Conservation (phyloP, 2,888 invertebrate species). For the Dusona sp. region DNA sequence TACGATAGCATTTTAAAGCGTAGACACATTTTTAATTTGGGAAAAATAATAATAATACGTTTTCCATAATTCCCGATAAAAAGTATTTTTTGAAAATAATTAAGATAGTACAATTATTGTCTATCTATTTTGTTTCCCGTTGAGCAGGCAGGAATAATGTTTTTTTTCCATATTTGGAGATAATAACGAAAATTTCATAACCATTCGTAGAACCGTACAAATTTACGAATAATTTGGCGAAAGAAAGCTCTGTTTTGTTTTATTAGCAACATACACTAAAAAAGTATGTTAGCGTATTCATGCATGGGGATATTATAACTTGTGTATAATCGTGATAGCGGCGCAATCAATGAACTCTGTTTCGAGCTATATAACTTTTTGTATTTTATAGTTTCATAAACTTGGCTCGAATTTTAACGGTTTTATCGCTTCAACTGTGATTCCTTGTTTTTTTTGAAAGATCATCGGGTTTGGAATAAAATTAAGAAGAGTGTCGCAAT, state of each 20-base stretch:
- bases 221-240: background rate
- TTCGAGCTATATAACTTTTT: background rate
- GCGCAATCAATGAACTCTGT: background rate
- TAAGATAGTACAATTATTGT: background rate
- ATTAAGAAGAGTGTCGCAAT: background rate
- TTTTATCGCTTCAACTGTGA: background rate
- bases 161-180: background rate
- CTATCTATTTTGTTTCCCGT: background rate
- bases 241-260: constrained; percentile 10
- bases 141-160: background rate
- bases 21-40: background rate
- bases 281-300: constrained; percentile 17
- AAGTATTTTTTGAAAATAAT: background rate
- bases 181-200: background rate
- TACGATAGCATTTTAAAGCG: constrained; percentile 17
- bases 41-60: background rate
- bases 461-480: background rate
- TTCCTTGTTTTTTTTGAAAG: background rate
- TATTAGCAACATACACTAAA: background rate
- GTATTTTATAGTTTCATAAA: background rate
- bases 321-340: constrained; percentile 14
- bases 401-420: background rate
- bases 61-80: background rate
- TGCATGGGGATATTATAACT: constrained; percentile 7
- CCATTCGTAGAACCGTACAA: background rate